Conservation (phyloP, 1,140 invertebrate species). For the Spodoptera frugiperda region DNA sequence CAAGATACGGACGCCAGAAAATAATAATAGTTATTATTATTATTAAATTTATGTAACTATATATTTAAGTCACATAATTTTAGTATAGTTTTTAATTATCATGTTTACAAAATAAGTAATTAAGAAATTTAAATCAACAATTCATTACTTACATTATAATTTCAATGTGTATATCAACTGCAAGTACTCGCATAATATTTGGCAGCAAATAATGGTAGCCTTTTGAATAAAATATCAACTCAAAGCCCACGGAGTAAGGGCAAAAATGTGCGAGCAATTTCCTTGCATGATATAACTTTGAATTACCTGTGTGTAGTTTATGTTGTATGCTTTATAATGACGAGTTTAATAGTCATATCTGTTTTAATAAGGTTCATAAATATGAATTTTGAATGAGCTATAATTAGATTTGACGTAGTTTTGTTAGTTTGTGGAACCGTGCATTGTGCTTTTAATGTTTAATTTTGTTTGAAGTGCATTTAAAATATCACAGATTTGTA, state of each 20-base stretch:
- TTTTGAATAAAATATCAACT: conserved; percentile 5
- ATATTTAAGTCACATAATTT: no score
- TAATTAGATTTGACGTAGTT: neutral
- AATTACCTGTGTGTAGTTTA: neutral
- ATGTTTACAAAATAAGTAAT: no score
- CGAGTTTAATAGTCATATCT: neutral
- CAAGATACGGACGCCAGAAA: no score
- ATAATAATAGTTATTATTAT: no score
- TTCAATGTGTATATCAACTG: neutral
- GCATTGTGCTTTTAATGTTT: no score
- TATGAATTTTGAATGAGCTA: no score
- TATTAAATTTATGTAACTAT: no score
- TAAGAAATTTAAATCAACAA: no score
- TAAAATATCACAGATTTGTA: no score
- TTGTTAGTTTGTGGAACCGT: neutral
- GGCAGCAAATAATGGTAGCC: conserved; percentile 8
- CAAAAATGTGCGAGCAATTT: conserved; percentile 25
- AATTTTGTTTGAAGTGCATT: no score
- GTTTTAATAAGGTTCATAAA: neutral
- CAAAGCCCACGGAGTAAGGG: neutral
- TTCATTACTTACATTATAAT: no score
- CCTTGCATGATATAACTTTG: conserved; percentile 13
- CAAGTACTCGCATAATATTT: conserved; percentile 1
- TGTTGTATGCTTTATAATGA: neutral
- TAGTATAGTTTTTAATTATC: no score